Percentiles rank a stretch among this genome's conserved stretches.
Conservation (phyloP, 2,888 invertebrate species). For the Oligia latruncula region DNA sequence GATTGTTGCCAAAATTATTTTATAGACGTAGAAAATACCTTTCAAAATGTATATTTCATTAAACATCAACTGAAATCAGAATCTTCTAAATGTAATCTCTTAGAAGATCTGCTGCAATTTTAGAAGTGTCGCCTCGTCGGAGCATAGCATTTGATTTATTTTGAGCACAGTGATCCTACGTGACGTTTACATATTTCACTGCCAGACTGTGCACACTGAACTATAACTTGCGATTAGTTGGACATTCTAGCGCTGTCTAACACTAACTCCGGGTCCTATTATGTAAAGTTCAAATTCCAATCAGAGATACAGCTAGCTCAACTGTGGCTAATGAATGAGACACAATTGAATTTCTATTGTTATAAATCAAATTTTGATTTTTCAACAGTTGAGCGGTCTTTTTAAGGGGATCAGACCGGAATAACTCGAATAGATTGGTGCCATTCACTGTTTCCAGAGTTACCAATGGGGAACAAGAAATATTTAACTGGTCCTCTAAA, state of each 20-base stretch:
- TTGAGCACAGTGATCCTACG: slow-evolving; percentile 3
- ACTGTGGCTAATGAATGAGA: too few species aligned
- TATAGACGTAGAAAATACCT: not conserved
- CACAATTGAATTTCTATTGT: too few species aligned
- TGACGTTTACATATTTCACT: slow-evolving; percentile 28
- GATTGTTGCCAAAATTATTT: not conserved
- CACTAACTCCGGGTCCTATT: slow-evolving; percentile 12
- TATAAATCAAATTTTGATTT: too few species aligned
- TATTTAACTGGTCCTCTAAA: too few species aligned
- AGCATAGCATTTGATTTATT: slow-evolving; percentile 27
- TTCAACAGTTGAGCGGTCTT: not conserved
- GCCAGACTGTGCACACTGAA: slow-evolving; percentile 8
- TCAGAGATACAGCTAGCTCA: not conserved
- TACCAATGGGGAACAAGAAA: too few species aligned
- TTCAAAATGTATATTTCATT: not conserved
- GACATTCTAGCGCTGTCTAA: slow-evolving; percentile 22
- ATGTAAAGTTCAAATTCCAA: slow-evolving; percentile 18
- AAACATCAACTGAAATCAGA: not conserved
- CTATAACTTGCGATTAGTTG: slow-evolving; percentile 28
- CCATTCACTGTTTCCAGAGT: not conserved
- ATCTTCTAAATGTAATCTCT: slow-evolving; percentile 16
- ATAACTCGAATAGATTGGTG: not conserved
- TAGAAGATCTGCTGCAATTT: not conserved
- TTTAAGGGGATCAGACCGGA: not conserved
- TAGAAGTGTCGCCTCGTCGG: not conserved